Conservation (phyloP, 2,888 invertebrate genomes). For the Folsomia manolachei region DNA sequence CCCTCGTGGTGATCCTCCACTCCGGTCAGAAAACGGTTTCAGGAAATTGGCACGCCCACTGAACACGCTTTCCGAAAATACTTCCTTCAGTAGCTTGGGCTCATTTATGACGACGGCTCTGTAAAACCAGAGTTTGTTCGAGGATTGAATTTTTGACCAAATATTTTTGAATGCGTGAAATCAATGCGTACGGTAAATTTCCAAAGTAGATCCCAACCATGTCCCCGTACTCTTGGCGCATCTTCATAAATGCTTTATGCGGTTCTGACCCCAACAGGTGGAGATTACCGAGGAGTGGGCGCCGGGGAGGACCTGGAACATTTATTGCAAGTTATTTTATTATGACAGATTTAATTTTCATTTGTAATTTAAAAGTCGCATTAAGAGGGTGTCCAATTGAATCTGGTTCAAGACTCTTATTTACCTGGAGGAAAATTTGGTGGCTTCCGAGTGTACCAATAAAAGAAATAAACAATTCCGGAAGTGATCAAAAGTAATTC, state of each 20-base stretch:
- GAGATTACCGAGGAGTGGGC: conserved; percentile 34
- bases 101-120: conserved; percentile 41
- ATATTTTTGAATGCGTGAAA: not conserved
- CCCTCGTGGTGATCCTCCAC: conserved; percentile 35
- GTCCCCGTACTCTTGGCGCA: conserved; percentile 28
- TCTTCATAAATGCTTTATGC: conserved; percentile 26
- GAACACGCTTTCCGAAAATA: conserved; percentile 29
- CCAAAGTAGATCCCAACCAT: conserved; percentile 10
- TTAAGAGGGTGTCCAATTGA: no score
- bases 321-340: not conserved
- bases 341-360: not conserved
- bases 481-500: no score
- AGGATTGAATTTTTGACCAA: no score
- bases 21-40: conserved; percentile 24
- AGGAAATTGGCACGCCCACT: conserved; percentile 30
- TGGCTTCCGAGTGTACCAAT: conserved; percentile 7
- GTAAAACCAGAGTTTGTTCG: no score
- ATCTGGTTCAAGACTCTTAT: no score
- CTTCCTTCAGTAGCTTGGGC: conserved; percentile 40
- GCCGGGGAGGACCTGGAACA: conserved; percentile 21
- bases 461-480: not conserved
- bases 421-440: conserved; percentile 27
- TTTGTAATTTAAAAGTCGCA: no score
- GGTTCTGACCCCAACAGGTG: conserved; percentile 30
- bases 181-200: conserved; percentile 8